Base-by-base conservation (phyloP, 2,113 vertebrate genomes). In the Phocoena sinus region DNA sequence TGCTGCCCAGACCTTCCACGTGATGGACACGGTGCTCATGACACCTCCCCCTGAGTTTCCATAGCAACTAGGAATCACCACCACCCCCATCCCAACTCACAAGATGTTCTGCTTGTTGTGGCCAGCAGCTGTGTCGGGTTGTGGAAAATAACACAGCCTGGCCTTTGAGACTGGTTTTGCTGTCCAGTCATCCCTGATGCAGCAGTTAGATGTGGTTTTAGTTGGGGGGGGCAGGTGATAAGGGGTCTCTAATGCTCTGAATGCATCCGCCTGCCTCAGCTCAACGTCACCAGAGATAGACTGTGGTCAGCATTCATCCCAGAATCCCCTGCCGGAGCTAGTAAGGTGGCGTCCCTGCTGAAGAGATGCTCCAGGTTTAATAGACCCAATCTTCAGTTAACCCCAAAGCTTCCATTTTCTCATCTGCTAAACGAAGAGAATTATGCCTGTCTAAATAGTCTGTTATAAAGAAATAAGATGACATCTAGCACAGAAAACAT, bases 31-130 rank as follows among this genome's bases (percentile, higher is more conserved):
- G 20, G 33, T 60, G 11, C 76, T 67, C 60, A 17, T 31, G 11
- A 96, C 12, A 91, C 63, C 18, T 81, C 71, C 62, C 56, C 67
- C 70, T 20, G 33, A 44, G 41, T 97, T 97, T 92, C 86, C 94
- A 95, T 97, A 79, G 94, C 70, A 95, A 95, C 97, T 65, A 26
- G 53, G 68, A 97, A 85, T 60, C 50, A 41, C 15, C 53, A 12
- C 41, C 6, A 3, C 2, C 21, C 15, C 25, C 25, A 65, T 56
- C 41, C 73, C 58, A 91, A 76, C 62, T 73, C 83, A 76, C 33
- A 94, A 94, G 74, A 95, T 97, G 58, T 70, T 91, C 68, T 97
- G 56, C 93, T 70, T 88, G 38, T 92, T 93, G 71, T 90, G 84
- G 56, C 44, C 73, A 92, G 60, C 68, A 92, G 80, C 41, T 94